These are phyloP conservation scores for Ascaphus truei DNA, from an alignment of 2,113 vertebrate species.

Conservation along the genomic window DNA sequence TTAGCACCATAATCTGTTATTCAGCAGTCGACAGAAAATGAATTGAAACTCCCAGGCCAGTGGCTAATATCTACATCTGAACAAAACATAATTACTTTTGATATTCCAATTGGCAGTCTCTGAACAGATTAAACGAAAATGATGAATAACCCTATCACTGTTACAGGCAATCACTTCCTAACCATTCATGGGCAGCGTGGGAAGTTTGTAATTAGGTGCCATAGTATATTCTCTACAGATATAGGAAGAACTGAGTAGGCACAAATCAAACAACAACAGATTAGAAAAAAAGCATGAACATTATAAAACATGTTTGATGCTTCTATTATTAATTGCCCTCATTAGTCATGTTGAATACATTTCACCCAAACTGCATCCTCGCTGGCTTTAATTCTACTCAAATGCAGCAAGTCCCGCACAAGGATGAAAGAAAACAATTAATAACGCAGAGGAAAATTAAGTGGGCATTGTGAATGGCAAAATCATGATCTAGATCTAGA, in stretches of 20 bases:
- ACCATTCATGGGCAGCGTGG: conserved; percentile 25
- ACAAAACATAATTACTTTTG: conserved; percentile 25
- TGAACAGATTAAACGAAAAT: conserved; percentile 16
- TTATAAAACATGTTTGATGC: conserved; percentile 17
- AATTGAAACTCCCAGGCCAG: conserved; percentile 14
- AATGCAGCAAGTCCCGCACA: background rate
- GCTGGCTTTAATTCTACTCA: background rate
- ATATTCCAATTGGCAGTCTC: conserved; percentile 30
- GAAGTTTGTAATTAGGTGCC: conserved; percentile 13
- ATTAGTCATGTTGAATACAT: background rate
- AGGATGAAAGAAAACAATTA: background rate
- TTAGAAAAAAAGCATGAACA: background rate
- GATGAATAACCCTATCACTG: conserved; percentile 24
- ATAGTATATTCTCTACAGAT: conserved; percentile 3
- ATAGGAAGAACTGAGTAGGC: background rate
- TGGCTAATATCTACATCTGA: conserved; percentile 4
- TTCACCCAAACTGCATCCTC: background rate
- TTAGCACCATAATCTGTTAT: background rate
- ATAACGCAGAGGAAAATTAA: background rate
- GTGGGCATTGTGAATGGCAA: background rate
- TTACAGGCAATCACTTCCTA: conserved; percentile 9
- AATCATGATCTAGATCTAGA: too few relatives aligned
- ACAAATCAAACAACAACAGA: conserved; percentile 8
- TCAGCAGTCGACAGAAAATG: background rate
- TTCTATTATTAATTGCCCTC: background rate